Base-by-base conservation (phyloP, 2,797 vertebrate genomes). In the Myripristis jacobus region DNA sequence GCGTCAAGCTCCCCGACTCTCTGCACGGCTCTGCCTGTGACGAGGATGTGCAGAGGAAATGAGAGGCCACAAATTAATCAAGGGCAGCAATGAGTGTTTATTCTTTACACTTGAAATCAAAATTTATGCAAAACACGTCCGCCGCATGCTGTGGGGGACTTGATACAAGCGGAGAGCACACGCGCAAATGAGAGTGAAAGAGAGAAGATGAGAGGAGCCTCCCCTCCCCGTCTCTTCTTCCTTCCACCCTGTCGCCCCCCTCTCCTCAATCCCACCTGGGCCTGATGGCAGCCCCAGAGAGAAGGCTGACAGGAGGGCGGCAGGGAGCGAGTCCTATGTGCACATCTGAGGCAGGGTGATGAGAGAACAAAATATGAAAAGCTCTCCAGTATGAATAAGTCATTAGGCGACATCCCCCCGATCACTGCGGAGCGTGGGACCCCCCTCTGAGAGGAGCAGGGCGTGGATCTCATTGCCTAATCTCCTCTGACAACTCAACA, bases 11-110 rank as follows among this genome's bases (percentile, higher is more conserved):
- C 29, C 29, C 11, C n/a, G 53, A 72, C 75, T 66, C 19, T 77
- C 38, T 43, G 38, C 66, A 8, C 61, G 52, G 25, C 61, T 66
- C 62, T 41, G 59, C 51, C 66, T 75, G 5, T 21, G 69, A 81
- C 65, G 73, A 83, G 59, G 22, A 65, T 46, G 51, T 76, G 59
- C 62, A 44, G 64, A 61, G 70, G 78, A 83, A 80, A 83, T n/a
- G 66, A 83, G 59, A 82, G 66, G 41, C 70, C 51, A 66, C 56
- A 80, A 87, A 91, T 89, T 75, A 92, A 92, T 85, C 79, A 86
- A 60, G 48, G 77, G 60, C 79, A 54, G 70, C 64, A 61, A 43
- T 57, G 48, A 8, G 66, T 66, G 54, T 84, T 87, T 87, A 84
- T 83, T 79, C 62, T 66, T 77, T 46, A 67, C 63, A 85, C 76